These are phyloP conservation scores for Zeuzera pyrina DNA, from an alignment of 2,888 invertebrate species.

Conservation along the genomic window DNA sequence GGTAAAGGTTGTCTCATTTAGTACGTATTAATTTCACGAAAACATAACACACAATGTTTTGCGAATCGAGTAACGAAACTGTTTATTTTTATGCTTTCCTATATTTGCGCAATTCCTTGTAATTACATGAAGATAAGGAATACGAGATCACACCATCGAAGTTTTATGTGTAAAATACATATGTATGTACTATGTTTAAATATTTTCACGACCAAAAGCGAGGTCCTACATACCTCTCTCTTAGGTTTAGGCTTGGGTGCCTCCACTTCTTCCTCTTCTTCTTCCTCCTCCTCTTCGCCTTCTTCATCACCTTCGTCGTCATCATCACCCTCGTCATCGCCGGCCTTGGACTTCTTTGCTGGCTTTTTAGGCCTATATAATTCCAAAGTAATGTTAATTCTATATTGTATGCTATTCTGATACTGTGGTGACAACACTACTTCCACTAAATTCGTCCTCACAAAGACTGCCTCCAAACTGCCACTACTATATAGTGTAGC, in stretches of 20 bases:
- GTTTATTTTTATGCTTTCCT: too few species aligned
- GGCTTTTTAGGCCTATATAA: conserved; percentile 32
- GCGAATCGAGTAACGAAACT: too few species aligned
- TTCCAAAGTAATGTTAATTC: neutral
- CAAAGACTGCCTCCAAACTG: neutral
- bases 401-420: neutral
- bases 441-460: neutral
- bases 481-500: neutral
- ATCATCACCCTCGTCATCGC: conserved; percentile 44
- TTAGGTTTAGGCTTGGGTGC: conserved; percentile 63
- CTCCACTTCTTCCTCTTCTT: conserved; percentile 58
- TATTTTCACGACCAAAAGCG: too few species aligned
- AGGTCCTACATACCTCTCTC: conserved; percentile 61
- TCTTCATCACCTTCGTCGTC: conserved; percentile 50
- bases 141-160: neutral
- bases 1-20: too few species aligned
- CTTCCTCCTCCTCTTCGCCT: conserved; percentile 58
- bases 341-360: conserved; percentile 48
- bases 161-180: neutral
- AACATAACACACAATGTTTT: too few species aligned
- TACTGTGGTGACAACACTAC: neutral
- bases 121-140: too few species aligned
- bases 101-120: too few species aligned
- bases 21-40: too few species aligned
- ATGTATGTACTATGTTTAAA: neutral